These are phyloP conservation scores for Anser cygnoides DNA, from an alignment of 2,113 vertebrate genomes.

Conservation along the genomic window DNA sequence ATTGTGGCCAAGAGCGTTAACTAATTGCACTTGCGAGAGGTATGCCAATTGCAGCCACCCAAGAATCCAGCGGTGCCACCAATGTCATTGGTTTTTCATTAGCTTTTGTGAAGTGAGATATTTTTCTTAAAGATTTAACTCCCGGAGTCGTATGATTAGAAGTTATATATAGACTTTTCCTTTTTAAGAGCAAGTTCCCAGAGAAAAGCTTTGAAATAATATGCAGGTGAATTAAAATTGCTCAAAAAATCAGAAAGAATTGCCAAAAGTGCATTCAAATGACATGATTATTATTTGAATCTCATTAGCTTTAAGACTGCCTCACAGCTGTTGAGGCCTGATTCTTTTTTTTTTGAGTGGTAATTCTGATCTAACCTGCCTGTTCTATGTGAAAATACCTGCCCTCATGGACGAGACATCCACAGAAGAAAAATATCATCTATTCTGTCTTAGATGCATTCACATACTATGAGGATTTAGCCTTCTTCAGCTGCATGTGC, in stretches of 20 bases:
- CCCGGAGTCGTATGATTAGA: not conserved
- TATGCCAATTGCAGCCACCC: conserved; percentile 15
- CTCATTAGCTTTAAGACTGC: not conserved
- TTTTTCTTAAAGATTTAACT: conserved; percentile 7
- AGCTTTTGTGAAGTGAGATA: not conserved
- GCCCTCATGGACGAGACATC: not conserved
- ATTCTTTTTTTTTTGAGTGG: not conserved
- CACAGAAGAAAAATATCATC: not conserved
- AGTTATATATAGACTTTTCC: not conserved
- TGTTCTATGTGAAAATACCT: not conserved
- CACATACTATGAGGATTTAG: not conserved
- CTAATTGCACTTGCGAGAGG: not conserved
- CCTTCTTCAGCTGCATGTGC: not conserved
- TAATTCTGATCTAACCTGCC: conserved; percentile 25
- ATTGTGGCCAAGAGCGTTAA: not conserved
- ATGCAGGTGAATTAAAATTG: not conserved
- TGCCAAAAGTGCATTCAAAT: not conserved
- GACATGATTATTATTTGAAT: not conserved
- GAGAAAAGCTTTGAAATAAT: conserved; percentile 1
- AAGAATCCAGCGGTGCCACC: not conserved
- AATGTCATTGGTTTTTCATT: conserved; percentile 6
- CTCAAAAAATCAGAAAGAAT: not conserved
- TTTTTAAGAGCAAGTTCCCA: not conserved
- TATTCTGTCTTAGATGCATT: not conserved
- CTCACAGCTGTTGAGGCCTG: not conserved